Base-by-base conservation (phyloP, 2,113 vertebrate genomes). In the Rhinoderma darwinii region DNA sequence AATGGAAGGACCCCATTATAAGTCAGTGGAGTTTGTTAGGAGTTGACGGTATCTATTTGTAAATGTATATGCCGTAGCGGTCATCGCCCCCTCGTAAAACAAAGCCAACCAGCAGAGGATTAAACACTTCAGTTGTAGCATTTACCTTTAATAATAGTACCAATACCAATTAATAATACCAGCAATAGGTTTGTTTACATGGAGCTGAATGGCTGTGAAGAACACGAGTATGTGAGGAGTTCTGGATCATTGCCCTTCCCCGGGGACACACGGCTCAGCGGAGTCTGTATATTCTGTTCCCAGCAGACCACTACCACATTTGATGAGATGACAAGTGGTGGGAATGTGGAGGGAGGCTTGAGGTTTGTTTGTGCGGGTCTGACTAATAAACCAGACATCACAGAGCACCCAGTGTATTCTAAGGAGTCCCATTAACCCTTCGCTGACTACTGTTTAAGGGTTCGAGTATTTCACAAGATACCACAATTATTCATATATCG, bases 251-350 rank as follows among this genome's bases (percentile, higher is more conserved):
- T 10, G 10, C 76, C 20, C 22, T 54, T 32, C 30, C 35, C 78
- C 10, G 54, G 56, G 78, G 35, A 41, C 54, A 25, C 5, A 3
- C 51, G 4, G 51, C 39, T 82, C n/a, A 47, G 56, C 59, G 2
- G 6, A 20, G 30, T 35, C 12, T 82, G 79, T 17, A 12, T 17
- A 20, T 30, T 27, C 68, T 4, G 30, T 37, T 73, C 82, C 82
- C 82, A 17, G 20, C 66, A 30, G 66, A 83, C 30, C 25, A 0
- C 20, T 30, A 6, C 12, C 18, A 70, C 35, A 17, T 73, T 25
- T 54, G 44, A 70, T 84, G 27, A 84, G 41, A 73, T 73, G 82
- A 72, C 82, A 72, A 54, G 30, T 27, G 35, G 82, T 84, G 82
- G 82, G 82, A 84, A 84, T 73, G 66, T 32, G 7, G 59, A 37